Conservation (phyloP, 2,888 invertebrate genomes). For the Holacanthella duospinosa region DNA sequence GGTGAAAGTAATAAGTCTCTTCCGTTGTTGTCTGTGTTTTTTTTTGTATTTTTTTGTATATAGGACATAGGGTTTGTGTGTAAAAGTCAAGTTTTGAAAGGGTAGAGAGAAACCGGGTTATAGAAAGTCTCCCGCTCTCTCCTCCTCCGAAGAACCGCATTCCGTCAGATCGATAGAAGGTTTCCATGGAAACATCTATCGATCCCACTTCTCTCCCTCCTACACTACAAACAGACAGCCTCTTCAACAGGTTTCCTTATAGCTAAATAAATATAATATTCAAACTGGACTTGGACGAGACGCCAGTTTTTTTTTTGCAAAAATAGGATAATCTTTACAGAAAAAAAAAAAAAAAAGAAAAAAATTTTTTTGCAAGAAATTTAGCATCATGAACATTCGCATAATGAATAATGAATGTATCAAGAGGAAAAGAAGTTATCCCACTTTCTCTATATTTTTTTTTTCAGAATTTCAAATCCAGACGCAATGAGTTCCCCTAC, state of each 20-base stretch:
- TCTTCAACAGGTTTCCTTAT: conserved; percentile 13
- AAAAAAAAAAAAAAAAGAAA: neutral
- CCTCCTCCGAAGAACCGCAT: conserved; percentile 5
- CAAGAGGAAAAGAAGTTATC: no score
- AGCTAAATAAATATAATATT: neutral
- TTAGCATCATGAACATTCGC: neutral
- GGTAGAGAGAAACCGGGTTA: no score
- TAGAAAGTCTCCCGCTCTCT: no score
- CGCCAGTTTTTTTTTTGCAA: no score
- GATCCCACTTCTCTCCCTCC: neutral
- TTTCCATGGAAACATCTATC: conserved; percentile 11
- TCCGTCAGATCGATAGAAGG: conserved; percentile 10
- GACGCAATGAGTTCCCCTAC: neutral
- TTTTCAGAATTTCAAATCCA: neutral
- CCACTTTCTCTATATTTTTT: neutral
- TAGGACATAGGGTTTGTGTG: no score
- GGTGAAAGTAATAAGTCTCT: no score
- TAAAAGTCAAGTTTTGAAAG: no score
- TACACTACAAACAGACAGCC: neutral
- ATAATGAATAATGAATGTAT: neutral
- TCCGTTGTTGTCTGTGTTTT: no score
- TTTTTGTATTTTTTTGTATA: no score
- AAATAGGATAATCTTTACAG: neutral
- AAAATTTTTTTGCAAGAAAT: no score
- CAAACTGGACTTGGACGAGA: no score